These are phyloP conservation scores for Cryptus viduatorius DNA, from an alignment of 2,888 invertebrate genomes.

Conservation along the genomic window DNA sequence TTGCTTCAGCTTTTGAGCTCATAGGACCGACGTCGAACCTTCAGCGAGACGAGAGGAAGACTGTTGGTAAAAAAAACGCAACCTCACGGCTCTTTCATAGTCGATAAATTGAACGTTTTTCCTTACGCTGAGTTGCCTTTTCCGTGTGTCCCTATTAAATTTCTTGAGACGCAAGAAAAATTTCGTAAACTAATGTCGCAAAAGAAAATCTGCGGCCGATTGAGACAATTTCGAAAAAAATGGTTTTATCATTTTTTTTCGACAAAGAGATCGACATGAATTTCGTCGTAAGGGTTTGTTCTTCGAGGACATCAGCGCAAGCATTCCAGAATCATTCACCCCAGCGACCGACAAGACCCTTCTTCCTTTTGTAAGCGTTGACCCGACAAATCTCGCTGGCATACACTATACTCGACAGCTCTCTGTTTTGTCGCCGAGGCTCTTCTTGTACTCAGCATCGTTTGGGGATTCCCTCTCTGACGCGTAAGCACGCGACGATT, in stretches of 20 bases:
- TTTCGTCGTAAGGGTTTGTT: slow-evolving; percentile 2
- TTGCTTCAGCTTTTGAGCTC: slow-evolving; percentile 65
- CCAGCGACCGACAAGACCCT: slow-evolving; percentile 26
- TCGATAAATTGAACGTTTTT: slow-evolving; percentile 12
- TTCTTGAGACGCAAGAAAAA: background rate
- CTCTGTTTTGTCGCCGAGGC: slow-evolving; percentile 9
- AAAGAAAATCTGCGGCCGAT: background rate
- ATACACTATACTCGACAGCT: slow-evolving; percentile 39
- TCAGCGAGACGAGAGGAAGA: background rate
- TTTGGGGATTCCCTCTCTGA: slow-evolving; percentile 17
- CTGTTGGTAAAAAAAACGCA: background rate
- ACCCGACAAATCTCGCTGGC: slow-evolving; percentile 61
- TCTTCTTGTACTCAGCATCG: background rate
- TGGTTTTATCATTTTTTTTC: background rate
- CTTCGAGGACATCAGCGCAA: slow-evolving; percentile 17
- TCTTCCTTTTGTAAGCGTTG: slow-evolving; percentile 48
- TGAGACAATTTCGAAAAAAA: background rate
- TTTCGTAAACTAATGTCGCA: background rate
- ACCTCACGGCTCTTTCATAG: background rate
- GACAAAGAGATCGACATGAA: background rate
- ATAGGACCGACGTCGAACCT: slow-evolving; percentile 1
- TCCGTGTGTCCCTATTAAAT: background rate
- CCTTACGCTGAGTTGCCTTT: background rate
- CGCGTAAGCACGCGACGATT: slow-evolving; percentile 2
- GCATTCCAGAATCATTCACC: slow-evolving; percentile 39